These are phyloP conservation scores for Desmodus rotundus DNA, from an alignment of 2,113 vertebrate species.

Conservation along the genomic window DNA sequence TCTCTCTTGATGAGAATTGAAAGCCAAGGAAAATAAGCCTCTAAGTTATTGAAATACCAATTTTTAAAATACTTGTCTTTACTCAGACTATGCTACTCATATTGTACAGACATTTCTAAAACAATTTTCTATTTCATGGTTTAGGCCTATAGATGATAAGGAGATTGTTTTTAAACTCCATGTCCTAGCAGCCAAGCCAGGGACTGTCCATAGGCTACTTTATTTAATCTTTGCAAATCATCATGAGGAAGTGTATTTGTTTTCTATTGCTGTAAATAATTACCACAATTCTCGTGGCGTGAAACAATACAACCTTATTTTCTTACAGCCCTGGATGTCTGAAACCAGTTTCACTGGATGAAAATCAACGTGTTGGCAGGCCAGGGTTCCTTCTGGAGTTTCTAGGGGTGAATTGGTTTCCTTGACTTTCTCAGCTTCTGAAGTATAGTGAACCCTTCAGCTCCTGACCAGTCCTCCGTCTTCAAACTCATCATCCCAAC, in stretches of 20 bases:
- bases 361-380: not conserved
- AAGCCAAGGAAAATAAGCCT: not conserved
- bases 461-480: not conserved
- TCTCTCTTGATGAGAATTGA: not conserved
- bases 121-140: not conserved
- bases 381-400: not conserved
- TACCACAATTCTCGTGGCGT: not conserved
- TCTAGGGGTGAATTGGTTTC: not conserved
- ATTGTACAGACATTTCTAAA: conserved; percentile 5
- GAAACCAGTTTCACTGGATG: not conserved
- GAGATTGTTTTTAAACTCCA: not conserved
- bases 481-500: not conserved
- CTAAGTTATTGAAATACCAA: not conserved
- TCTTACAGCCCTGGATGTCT: not conserved
- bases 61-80: not conserved
- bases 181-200: not conserved
- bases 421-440: not conserved
- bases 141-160: not conserved
- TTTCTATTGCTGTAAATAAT: conserved; percentile 11
- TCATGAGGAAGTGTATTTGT: not conserved
- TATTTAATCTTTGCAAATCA: not conserved
- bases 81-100: not conserved
- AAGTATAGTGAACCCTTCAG: not conserved
- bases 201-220: not conserved
- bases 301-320: not conserved